A percentile compares a stretch with the other conserved stretches of the same genome.
Conservation (phyloP, 2,888 invertebrate species). For the Trypoxylon attenuatum region DNA sequence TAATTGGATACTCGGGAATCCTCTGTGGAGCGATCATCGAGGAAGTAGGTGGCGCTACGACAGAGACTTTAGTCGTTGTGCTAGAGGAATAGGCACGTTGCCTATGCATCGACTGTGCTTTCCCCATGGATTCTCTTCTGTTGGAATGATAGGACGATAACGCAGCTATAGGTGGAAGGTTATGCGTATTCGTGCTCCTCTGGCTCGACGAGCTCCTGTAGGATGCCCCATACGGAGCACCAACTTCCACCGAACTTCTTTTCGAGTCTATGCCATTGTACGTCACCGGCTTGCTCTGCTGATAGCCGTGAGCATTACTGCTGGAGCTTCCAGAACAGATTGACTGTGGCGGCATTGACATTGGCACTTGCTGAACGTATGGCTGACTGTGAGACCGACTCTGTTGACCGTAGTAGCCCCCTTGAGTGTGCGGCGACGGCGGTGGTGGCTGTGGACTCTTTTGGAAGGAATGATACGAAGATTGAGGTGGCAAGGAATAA, state of each 20-base stretch:
- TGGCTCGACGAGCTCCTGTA: constrained; percentile 51
- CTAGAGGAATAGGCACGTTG: constrained; percentile 49
- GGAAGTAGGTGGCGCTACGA: constrained; percentile 39
- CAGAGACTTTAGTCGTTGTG: constrained; percentile 33
- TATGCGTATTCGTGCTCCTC: constrained; percentile 72
- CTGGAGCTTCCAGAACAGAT: constrained; percentile 33
- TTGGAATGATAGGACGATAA: constrained; percentile 76
- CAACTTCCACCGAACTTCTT: constrained; percentile 49
- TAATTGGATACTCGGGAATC: constrained; percentile 57
- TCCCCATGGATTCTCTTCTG: constrained; percentile 66
- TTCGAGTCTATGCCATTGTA: constrained; percentile 66
- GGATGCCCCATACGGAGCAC: constrained; percentile 52
- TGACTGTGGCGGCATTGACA: constrained; percentile 36
- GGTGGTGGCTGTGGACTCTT: constrained; percentile 58
- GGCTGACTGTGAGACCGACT: constrained; percentile 52
- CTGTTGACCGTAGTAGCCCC: constrained; percentile 58
- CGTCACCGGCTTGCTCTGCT: constrained; percentile 53
- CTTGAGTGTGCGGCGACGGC: constrained; percentile 42
- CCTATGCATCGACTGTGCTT: constrained; percentile 56
- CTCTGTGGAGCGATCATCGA: constrained; percentile 47
- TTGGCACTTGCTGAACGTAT: constrained; percentile 51
- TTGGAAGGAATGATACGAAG: constrained; percentile 70
- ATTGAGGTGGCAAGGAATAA: constrained; percentile 62
- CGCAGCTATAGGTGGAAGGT: constrained; percentile 77
- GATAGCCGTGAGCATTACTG: constrained; percentile 42